phyloP scores from a whole-genome alignment of 2,113 vertebrate species.

The Poecilia latipinna region DNA sequence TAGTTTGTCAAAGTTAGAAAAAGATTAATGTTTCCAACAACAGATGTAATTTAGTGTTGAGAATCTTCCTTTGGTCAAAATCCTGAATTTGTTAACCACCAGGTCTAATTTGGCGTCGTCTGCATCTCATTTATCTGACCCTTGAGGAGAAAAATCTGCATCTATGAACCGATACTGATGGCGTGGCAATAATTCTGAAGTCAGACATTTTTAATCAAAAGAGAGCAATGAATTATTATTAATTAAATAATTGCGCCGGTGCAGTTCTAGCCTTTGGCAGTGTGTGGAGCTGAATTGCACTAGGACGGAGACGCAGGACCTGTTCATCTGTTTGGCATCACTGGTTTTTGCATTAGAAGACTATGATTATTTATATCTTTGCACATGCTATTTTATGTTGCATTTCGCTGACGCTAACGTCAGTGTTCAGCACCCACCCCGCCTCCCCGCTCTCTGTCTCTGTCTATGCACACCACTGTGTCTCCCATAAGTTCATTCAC shows the following conservation, averaged over 20 bases:
- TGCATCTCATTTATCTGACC: background rate
- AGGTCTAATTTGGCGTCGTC: background rate
- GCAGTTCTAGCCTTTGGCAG: constrained; percentile 8
- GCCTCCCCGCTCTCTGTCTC: background rate
- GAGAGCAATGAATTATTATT: background rate
- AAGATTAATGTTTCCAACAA: background rate
- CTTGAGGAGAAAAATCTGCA: no score
- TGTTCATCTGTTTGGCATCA: constrained; percentile 22
- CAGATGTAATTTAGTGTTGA: no score
- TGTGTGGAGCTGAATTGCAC: constrained; percentile 13
- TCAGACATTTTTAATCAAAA: background rate
- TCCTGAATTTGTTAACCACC: background rate
- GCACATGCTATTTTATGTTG: constrained; percentile 12
- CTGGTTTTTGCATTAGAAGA: constrained; percentile 45
- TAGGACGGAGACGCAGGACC: constrained; percentile 22
- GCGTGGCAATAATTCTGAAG: background rate
- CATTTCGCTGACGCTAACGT: constrained; percentile 18
- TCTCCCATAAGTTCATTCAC: constrained; percentile 67
- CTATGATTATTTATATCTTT: constrained; percentile 55
- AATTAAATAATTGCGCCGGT: background rate
- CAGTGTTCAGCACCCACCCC: background rate
- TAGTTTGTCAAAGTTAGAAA: background rate
- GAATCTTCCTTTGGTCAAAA: no score
- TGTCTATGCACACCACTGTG: constrained; percentile 67
- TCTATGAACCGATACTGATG: background rate